Conservation (phyloP, 2,888 invertebrate genomes). For the Bembecia ichneumoniformis region DNA sequence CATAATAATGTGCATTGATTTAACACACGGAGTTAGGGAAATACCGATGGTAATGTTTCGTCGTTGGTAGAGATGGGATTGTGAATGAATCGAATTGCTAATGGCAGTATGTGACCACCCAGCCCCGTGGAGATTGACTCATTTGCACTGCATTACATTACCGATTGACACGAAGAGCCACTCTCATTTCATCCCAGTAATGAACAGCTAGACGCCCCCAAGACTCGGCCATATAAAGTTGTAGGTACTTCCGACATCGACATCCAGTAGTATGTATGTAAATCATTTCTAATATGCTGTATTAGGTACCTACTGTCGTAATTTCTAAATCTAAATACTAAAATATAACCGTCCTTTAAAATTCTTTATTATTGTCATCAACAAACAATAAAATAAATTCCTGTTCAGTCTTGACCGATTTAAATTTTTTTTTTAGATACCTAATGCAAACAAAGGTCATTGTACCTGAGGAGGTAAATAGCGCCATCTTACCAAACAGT, state of each 20-base stretch:
- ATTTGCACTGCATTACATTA: conserved; percentile 73
- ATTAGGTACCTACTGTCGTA: too few species aligned
- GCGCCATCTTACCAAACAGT: neutral
- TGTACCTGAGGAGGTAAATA: neutral
- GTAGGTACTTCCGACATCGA: too few species aligned
- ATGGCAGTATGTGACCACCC: conserved; percentile 53
- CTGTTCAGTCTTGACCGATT: neutral
- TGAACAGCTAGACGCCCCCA: conserved; percentile 42
- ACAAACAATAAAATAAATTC: too few species aligned
- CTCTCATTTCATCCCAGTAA: conserved; percentile 62
- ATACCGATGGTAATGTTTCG: neutral
- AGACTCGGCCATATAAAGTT: conserved; percentile 15
- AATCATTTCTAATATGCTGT: too few species aligned
- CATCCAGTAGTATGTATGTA: too few species aligned
- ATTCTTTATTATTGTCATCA: too few species aligned
- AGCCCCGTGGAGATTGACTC: conserved; percentile 67
- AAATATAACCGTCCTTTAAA: too few species aligned
- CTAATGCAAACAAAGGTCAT: neutral
- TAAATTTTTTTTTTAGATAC: neutral
- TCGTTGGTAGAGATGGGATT: conserved; percentile 20
- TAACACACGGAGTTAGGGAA: too few species aligned
- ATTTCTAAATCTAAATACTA: too few species aligned
- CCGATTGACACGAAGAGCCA: conserved; percentile 63
- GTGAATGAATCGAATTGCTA: conserved; percentile 65
- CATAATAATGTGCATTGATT: too few species aligned